phyloP scores from a whole-genome alignment of 2,888 invertebrate genomes.

The Schizotus pectinicornis region DNA sequence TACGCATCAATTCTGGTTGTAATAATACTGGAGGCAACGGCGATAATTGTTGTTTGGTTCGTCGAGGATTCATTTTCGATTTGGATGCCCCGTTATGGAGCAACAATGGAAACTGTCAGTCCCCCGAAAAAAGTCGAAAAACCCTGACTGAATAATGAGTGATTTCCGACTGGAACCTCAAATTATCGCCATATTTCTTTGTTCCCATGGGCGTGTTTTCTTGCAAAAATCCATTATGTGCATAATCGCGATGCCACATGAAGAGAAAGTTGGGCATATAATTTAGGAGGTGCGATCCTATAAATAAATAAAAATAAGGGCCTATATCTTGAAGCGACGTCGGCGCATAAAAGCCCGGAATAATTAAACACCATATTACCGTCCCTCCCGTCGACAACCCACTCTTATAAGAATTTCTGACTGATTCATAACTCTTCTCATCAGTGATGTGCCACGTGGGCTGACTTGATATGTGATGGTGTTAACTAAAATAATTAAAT shows the following conservation, averaged over 20 bases:
- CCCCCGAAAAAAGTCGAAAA: too few relatives aligned
- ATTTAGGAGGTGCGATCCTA: constrained; percentile 34
- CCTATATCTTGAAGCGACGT: constrained; percentile 31
- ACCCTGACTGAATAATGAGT: too few relatives aligned
- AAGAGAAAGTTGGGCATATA: constrained; percentile 18
- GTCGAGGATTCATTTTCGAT: too few relatives aligned
- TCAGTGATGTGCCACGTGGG: constrained; percentile 26
- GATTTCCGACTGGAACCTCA: background rate
- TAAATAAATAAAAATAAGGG: constrained; percentile 38
- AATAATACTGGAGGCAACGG: too few relatives aligned
- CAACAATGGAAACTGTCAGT: too few relatives aligned
- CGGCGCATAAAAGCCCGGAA: constrained; percentile 34
- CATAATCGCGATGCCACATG: constrained; percentile 10
- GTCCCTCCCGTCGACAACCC: constrained; percentile 26
- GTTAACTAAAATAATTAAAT: constrained; percentile 32
- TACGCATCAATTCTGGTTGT: too few relatives aligned
- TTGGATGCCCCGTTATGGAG: too few relatives aligned
- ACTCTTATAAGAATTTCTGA: constrained; percentile 6
- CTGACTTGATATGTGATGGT: constrained; percentile 28
- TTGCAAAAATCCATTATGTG: constrained; percentile 10
- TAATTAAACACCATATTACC: constrained; percentile 30
- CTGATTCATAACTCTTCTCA: constrained; percentile 25
- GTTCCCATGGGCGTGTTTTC: constrained; percentile 8
- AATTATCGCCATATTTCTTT: background rate
- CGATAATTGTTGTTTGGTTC: too few relatives aligned